Conservation (phyloP, 2,888 invertebrate species). For the Holacanthella duospinosa region DNA sequence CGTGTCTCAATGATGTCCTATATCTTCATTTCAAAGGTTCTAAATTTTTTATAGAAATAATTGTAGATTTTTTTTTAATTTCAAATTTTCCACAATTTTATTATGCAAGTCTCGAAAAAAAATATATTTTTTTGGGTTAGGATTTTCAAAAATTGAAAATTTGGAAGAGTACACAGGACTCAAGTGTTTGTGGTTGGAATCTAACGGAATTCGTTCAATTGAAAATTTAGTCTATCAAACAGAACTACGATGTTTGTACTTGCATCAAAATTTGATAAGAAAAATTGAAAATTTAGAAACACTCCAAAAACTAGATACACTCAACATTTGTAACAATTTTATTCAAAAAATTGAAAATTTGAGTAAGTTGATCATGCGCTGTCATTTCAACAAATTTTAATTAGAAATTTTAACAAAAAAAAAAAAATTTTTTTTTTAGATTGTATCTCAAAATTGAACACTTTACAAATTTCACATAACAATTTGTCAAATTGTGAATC, state of each 20-base stretch:
- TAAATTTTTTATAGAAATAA: no score
- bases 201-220: slow-evolving; percentile 75
- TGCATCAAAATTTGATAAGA: slow-evolving; percentile 76
- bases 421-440: slow-evolving; percentile 42
- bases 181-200: slow-evolving; percentile 83
- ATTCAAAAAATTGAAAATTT: slow-evolving; percentile 72
- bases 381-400: no score
- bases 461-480: slow-evolving; percentile 75
- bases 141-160: slow-evolving; percentile 74
- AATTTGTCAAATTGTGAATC: slow-evolving; percentile 56
- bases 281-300: slow-evolving; percentile 72
- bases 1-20: background rate
- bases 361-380: slow-evolving; percentile 42
- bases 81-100: no score
- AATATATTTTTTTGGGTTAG: no score
- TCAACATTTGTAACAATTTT: slow-evolving; percentile 78
- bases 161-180: slow-evolving; percentile 83
- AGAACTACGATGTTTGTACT: slow-evolving; percentile 68
- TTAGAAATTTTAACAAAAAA: no score
- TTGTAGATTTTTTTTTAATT: no score
- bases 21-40: no score
- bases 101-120: no score
- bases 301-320: slow-evolving; percentile 62
- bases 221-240: slow-evolving; percentile 68
- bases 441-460: slow-evolving; percentile 61